Evolutionary conservation across 2,888 invertebrate species (phyloP), one percentile per base, ranked within the genome.

Genomic region (Thymelicus acteon): DNA sequence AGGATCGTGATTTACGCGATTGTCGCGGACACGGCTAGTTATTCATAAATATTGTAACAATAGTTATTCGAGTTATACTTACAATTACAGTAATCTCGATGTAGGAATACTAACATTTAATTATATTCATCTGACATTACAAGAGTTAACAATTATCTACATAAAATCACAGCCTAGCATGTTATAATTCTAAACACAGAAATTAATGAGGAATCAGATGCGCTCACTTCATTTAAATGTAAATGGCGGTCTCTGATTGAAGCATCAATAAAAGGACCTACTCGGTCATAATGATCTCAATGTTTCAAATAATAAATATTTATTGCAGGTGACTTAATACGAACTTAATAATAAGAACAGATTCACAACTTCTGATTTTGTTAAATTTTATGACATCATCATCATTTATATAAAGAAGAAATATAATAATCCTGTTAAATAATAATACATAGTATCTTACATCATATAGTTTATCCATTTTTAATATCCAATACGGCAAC

Each of bases 151-250:
- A 10, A 44, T 40, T 19, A 44, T 60, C 12, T 13, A 8, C 39
- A 49, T 63, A 39, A 13, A 37, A 52, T 49, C 52, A 31, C 31
- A 1, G 31, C 4, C 39, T 61, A 15, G 7, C 60, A 31, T 4
- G 54, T 57, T 57, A 58, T 15, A 12, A 67, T 67, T 49, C 48
- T 39, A 49, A 67, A 66, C 47, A 48, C 48, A 67, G 47, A 58
- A 47, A 67, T 67, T 67, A 67, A 67, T 60, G 47, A 67, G n/a
- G 13, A 48, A 60, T 37, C 58, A 48, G 47, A 48, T 60, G 65
- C 24, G 37, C 5, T 67, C 60, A 60, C 67, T 60, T 61, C 60
- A 67, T 60, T 67, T 67, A 61, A 67, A 67, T 60, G 39, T 61
- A 39, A 67, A 67, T 67, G 13, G 39, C 37, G 15, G 49, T 49